Evolutionary conservation across 2,113 vertebrate species (phyloP), one percentile per base, ranked within the genome.

Genomic region (Equus przewalskii): DNA sequence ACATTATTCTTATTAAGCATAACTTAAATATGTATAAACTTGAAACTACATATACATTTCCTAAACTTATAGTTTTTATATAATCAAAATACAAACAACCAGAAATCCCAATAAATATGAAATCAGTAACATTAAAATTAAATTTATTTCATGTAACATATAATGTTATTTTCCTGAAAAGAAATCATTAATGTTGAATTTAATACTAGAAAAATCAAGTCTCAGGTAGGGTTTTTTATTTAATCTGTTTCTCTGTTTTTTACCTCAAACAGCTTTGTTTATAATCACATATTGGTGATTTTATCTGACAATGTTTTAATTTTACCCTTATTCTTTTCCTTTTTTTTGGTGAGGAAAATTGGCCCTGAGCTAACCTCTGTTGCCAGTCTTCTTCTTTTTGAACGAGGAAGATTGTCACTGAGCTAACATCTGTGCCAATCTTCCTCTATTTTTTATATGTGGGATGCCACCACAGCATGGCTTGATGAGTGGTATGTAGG

Each of bases 141-240:
- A 86, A 64, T 70, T 70, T 89, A 67, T 92, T 88, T 41, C 7
- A 13, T 70, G 0, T n/a, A 41, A 28, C 58, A 7, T 79, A 49
- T 83, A 62, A 36, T 87, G 10, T 79, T 91, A 58, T 81, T 79
- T 97, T 85, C 11, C 28, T 92, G 58, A 9, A 82, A 76, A 41
- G 4, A 75, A 51, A 54, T 79, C 1, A 67, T 76, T 81, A 75
- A 89, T 62, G 26, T 56, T 54, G n/a, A 90, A n/a, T 69, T 81
- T 72, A 92, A n/a, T 86, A 41, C 4, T 49, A 84, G 21, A 90
- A 91, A 87, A 24, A 54, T 33, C n/a, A 28, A 88, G 2, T 96
- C n/a, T 76, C 26, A 22, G 22, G 7, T 10, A 73, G n/a, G 28
- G 14, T 90, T 84, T 5, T 84, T 89, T 64, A 89, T 26, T 95